Base-by-base conservation (phyloP, 2,888 invertebrate genomes). In the Atrina japonica region DNA sequence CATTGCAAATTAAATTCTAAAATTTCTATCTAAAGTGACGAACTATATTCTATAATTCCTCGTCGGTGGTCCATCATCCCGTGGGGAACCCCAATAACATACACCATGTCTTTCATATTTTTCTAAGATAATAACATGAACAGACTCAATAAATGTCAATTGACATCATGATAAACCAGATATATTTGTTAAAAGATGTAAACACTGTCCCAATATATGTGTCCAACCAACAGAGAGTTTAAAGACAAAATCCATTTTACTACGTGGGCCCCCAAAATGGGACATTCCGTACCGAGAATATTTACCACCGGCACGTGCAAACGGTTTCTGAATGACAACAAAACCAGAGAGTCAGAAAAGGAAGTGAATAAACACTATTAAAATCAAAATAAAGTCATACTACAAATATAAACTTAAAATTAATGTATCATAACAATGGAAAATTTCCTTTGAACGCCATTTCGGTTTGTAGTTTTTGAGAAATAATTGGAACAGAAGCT, bases 371-470 rank as follows among this genome's bases (percentile, higher is more conserved):
- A 47, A 47, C 47, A 18, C 47, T 6, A 47, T 21, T 9, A 9
- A 18, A 52, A 40, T 29, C 30, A 71, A 45, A 63, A 35, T 25
- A 52, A 29, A 25, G 9, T 16, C 40, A 27, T 49, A 25, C 30
- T 35, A 60, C 45, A 49, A 23, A 27, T 23, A 52, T 23, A 25
- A 41, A 50, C 40, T 40, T 29, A 41, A 35, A 49, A 43, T 65
- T 60, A 29, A 55, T 43, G 40, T 59, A 23, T 43, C 63, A 40
- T 59, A 73, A 68, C 71, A 73, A 75, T 58, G 77, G 77, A 76
- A 86, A 82, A 83, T 83, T 82, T 83, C 77, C 76, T 85, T 86
- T 84, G 85, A 86, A 84, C 86, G 86, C 86, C 86, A 86, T 86
- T 85, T 86, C 86, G 83, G 81, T 79, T 76, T 59, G 77, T 78